Evolutionary conservation across 2,113 vertebrate genomes (phyloP).

Genomic region (Ptilonorhynchus violaceus): DNA sequence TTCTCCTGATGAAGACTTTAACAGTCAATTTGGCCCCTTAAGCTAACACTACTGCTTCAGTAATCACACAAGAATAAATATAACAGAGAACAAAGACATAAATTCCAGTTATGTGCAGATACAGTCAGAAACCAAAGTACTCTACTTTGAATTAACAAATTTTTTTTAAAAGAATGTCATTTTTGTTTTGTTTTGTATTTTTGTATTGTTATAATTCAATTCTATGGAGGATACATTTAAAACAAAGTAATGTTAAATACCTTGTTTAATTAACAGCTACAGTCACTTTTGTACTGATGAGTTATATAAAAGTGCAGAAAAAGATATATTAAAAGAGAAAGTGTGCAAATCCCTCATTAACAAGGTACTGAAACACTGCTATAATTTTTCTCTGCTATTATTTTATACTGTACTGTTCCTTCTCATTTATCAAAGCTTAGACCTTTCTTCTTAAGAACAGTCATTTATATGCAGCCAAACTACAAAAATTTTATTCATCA

Average conservation of each 20-base stretch:
- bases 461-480: constrained; percentile 4
- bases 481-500: background rate
- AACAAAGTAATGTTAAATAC: background rate
- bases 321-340: background rate
- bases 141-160: background rate
- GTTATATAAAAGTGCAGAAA: background rate
- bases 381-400: background rate
- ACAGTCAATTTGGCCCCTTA: background rate
- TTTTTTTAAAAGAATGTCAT: background rate
- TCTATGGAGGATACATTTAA: background rate
- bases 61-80: background rate
- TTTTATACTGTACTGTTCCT: background rate
- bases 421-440: background rate
- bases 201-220: background rate
- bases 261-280: background rate
- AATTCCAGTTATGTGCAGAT: background rate
- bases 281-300: background rate
- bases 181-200: no score
- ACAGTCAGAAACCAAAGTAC: background rate
- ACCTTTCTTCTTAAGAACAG: background rate
- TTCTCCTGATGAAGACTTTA: background rate
- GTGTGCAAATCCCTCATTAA: constrained; percentile 11
- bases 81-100: background rate
- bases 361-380: background rate
- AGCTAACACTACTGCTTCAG: background rate